phyloP scores from a whole-genome alignment of 2,888 invertebrate genomes.

The Brachycybe producta region DNA sequence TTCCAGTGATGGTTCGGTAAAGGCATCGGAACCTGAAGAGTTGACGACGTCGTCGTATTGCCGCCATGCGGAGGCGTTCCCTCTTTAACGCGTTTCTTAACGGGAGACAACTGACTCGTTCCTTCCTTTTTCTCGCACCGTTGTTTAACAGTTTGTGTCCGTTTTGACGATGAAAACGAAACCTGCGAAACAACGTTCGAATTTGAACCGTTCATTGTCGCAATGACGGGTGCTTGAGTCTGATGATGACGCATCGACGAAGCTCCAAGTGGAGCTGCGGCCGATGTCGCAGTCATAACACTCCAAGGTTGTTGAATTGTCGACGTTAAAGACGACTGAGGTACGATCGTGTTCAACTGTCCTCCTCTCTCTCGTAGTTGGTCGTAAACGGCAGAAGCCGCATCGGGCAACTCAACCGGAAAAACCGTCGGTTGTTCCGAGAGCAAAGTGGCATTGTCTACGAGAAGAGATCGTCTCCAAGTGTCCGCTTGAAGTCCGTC shows the following conservation, averaged over 20 bases:
- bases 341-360: slow-evolving; percentile 22
- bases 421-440: slow-evolving; percentile 40
- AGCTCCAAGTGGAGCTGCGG: slow-evolving; percentile 16
- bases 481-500: slow-evolving; percentile 35
- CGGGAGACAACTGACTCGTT: slow-evolving; percentile 74
- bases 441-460: slow-evolving; percentile 59
- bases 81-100: slow-evolving; percentile 93
- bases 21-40: background rate
- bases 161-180: slow-evolving; percentile 28
- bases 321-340: slow-evolving; percentile 21
- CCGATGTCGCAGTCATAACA: slow-evolving; percentile 19
- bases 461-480: slow-evolving; percentile 61
- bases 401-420: slow-evolving; percentile 31
- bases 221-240: slow-evolving; percentile 34
- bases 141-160: slow-evolving; percentile 19
- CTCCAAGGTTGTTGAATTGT: slow-evolving; percentile 24
- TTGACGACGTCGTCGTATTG: slow-evolving; percentile 13
- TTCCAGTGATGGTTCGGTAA: slow-evolving; percentile 6
- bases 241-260: slow-evolving; percentile 42
- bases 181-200: slow-evolving; percentile 16
- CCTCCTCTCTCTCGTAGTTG: slow-evolving; percentile 22
- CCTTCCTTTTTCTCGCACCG: slow-evolving; percentile 50
- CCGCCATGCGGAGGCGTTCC: slow-evolving; percentile 58
- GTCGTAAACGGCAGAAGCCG: slow-evolving; percentile 21
- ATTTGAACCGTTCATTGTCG: background rate